These are phyloP conservation scores for Muntiacus muntjak DNA, from an alignment of 2,113 vertebrate species.

Conservation along the genomic window DNA sequence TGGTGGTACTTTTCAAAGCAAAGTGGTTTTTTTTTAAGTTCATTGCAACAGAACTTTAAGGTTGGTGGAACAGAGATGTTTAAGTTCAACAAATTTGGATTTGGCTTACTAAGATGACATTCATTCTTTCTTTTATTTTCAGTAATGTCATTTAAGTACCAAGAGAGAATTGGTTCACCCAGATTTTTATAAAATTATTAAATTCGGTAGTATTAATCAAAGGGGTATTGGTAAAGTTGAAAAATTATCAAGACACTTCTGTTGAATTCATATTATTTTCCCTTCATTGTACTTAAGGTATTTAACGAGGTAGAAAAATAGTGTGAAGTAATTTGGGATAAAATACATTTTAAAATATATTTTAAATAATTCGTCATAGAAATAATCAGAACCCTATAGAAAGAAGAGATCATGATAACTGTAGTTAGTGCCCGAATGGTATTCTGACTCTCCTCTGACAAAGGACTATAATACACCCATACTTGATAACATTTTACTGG, in stretches of 20 bases:
- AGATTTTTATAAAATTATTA: conserved; percentile 24
- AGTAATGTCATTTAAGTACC: neutral
- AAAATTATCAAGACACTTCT: neutral
- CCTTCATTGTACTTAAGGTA: neutral
- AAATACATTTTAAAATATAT: neutral
- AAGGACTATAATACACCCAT: neutral
- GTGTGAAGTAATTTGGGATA: neutral
- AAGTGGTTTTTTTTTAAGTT: neutral
- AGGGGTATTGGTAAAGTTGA: neutral
- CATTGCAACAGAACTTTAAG: neutral
- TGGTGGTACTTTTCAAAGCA: neutral
- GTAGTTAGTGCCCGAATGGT: neutral
- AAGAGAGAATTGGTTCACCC: conserved; percentile 5
- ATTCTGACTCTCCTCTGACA: neutral
- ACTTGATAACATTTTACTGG: neutral
- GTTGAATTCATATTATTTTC: neutral
- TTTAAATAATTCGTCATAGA: conserved; percentile 16
- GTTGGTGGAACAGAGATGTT: neutral
- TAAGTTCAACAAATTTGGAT: neutral
- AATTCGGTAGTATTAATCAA: neutral
- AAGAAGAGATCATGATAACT: neutral
- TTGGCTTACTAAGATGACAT: neutral
- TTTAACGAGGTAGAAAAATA: neutral
- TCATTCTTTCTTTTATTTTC: neutral
- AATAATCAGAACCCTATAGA: neutral